These are phyloP conservation scores for Morpho deidamia DNA, from an alignment of 2,888 invertebrate genomes.

Conservation along the genomic window DNA sequence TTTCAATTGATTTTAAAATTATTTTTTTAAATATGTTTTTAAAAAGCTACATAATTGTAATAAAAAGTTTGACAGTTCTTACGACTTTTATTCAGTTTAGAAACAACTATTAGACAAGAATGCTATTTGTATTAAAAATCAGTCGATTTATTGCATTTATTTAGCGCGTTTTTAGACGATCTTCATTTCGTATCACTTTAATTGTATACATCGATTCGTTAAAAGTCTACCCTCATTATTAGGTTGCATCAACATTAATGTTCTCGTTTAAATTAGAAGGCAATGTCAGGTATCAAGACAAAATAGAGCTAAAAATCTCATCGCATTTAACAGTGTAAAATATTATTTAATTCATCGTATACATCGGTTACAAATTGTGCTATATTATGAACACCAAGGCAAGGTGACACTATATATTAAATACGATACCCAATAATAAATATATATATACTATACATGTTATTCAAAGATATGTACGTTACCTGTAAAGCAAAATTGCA, in stretches of 20 bases:
- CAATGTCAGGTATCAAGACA: constrained; percentile 68
- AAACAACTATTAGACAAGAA: not conserved
- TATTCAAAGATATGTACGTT: constrained; percentile 74
- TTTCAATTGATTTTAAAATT: no score
- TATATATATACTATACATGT: constrained; percentile 58
- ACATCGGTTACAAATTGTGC: constrained; percentile 78
- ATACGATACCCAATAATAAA: constrained; percentile 49
- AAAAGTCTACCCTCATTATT: constrained; percentile 8
- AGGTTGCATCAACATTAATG: constrained; percentile 40
- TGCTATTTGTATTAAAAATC: not conserved
- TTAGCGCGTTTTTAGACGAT: constrained; percentile 8
- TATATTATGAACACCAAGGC: constrained; percentile 76
- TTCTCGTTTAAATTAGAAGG: constrained; percentile 66
- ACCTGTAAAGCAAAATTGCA: constrained; percentile 69
- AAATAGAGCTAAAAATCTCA: constrained; percentile 73
- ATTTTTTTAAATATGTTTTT: no score
- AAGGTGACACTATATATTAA: constrained; percentile 60
- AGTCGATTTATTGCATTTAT: no score
- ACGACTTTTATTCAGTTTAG: not conserved
- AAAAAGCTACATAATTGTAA: no score
- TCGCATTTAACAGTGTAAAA: constrained; percentile 72
- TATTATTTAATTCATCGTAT: constrained; percentile 72
- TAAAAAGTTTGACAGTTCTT: no score
- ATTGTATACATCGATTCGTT: constrained; percentile 20
- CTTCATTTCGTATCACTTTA: constrained; percentile 10